These are phyloP conservation scores for Rhorus exstirpatorius DNA, from an alignment of 2,888 invertebrate genomes.

Conservation along the genomic window DNA sequence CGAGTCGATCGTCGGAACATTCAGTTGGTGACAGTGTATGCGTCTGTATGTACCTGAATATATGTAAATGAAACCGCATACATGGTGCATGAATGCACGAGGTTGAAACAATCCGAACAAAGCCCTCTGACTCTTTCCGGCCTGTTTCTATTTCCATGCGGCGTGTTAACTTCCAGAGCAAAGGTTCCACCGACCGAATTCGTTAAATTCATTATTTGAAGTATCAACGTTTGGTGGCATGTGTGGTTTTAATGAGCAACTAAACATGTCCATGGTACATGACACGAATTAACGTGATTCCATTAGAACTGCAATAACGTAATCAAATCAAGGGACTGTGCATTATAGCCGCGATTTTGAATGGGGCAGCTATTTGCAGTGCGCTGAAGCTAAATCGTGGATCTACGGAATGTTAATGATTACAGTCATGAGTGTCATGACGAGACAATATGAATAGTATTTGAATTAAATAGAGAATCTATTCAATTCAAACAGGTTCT, in stretches of 20 bases:
- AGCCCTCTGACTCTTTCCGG: not conserved
- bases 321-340: not conserved
- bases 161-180: not conserved
- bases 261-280: not conserved
- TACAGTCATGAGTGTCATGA: not conserved
- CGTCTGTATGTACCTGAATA: conserved; percentile 4
- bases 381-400: conserved; percentile 2
- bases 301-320: not conserved
- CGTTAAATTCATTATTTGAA: conserved; percentile 8
- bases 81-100: conserved; percentile 3
- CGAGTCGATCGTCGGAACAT: conserved; percentile 45
- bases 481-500: too few species aligned
- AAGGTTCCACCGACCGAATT: not conserved
- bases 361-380: not conserved
- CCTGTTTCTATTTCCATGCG: conserved; percentile 12
- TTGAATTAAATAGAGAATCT: too few species aligned
- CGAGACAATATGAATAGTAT: not conserved
- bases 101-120: conserved; percentile 1
- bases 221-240: not conserved
- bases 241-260: not conserved
- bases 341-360: not conserved
- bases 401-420: not conserved
- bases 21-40: not conserved
- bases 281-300: not conserved
- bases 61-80: not conserved